Conservation (phyloP, 1,140 invertebrate species). For the Melipona quadrifasciata region DNA sequence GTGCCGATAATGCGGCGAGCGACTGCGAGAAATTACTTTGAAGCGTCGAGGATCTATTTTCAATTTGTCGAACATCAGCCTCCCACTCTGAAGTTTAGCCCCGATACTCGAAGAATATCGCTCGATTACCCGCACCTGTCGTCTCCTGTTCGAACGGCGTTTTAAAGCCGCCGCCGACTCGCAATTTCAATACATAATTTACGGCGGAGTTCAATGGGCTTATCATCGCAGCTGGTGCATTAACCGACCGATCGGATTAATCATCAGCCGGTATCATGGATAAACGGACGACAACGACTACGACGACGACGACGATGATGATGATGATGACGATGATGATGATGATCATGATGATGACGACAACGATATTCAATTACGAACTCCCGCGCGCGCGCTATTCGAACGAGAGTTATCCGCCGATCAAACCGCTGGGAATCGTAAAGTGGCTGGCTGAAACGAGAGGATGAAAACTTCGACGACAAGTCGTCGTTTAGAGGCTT, state of each 20-base stretch:
- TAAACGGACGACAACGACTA: background rate
- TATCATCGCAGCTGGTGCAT: background rate
- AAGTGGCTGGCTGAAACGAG: background rate
- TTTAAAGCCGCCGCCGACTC: background rate
- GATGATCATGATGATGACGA: no score
- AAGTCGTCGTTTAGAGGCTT: background rate
- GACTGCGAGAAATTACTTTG: background rate
- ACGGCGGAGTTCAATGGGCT: background rate
- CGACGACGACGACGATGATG: no score
- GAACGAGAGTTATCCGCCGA: background rate
- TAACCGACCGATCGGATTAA: conserved; percentile 5
- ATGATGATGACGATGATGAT: no score
- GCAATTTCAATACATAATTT: conserved; percentile 20
- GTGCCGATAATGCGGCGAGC: conserved; percentile 1
- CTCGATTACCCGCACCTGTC: conserved; percentile 7
- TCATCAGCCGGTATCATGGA: background rate
- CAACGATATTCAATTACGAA: background rate
- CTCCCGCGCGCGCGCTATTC: background rate
- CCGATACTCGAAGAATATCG: conserved; percentile 12
- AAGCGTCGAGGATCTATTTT: conserved; percentile 16
- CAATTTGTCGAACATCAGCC: conserved; percentile 22
- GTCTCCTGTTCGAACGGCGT: background rate
- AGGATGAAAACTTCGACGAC: background rate
- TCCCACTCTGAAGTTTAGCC: conserved; percentile 6
- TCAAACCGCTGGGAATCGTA: background rate